phyloP scores from a whole-genome alignment of 1,140 invertebrate genomes.

The Nasonia vitripennis region DNA sequence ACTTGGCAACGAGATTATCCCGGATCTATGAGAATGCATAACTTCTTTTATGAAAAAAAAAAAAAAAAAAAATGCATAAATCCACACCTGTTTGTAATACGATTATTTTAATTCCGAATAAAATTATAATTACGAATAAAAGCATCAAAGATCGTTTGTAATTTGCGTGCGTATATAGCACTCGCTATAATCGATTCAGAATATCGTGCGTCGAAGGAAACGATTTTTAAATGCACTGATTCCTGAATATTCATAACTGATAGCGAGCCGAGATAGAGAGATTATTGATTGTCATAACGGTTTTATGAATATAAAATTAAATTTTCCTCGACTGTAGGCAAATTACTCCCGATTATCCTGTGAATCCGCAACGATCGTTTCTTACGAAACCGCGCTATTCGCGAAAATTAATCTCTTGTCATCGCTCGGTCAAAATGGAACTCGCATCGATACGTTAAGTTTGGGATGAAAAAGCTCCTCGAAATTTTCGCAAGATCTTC shows the following conservation, averaged over 20 bases:
- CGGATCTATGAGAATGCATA: constrained; percentile 1
- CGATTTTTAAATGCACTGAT: neutral
- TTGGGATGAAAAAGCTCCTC: too few species aligned
- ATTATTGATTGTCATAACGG: neutral
- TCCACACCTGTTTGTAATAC: neutral
- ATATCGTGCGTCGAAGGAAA: neutral
- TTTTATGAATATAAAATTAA: neutral
- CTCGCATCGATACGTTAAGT: too few species aligned
- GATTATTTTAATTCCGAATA: neutral
- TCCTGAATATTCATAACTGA: neutral
- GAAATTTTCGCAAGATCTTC: too few species aligned
- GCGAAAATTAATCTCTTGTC: too few species aligned
- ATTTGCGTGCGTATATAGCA: neutral
- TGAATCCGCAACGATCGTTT: too few species aligned
- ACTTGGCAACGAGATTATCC: constrained; percentile 12
- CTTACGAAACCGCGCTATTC: too few species aligned
- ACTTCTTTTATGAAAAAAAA: neutral
- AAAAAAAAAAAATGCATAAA: constrained; percentile 19
- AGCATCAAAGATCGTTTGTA: neutral
- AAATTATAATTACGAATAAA: neutral
- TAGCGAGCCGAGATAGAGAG: neutral
- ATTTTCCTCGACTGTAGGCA: neutral
- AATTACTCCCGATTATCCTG: neutral
- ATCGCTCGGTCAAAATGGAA: too few species aligned
- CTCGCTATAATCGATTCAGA: too few species aligned